Base-by-base conservation (phyloP, 2,888 invertebrate genomes). In the Caenorhabditis uteleia region DNA sequence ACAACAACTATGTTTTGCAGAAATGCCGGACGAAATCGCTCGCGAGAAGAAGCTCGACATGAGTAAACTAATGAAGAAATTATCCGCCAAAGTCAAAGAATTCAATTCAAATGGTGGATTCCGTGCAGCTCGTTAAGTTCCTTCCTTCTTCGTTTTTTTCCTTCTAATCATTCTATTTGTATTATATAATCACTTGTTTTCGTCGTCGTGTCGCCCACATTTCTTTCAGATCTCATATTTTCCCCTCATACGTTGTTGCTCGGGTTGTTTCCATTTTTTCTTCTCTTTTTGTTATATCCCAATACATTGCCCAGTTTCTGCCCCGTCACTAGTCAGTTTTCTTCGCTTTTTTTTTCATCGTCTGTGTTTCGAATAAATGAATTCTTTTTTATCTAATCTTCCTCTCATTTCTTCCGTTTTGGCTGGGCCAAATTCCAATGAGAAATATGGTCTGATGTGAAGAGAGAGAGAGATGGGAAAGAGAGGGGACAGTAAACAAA, bases 11-110 rank as follows among this genome's bases (percentile, higher is more conserved):
- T n/a, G 2, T 40, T 14, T 40, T 40, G 14, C 40, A 40, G 40
- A 40, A 25, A 23, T 8, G 2, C 25, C 16, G 4, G 25, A 3
- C 40, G 27, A 14, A 14, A 23, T 43, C 16, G n/a, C 16, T 5
- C 5, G 14, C 5, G 14, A 7, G 3, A 66, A 57, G 39, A 70
- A 73, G 40, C 50, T 61, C 48, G 68, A 70, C 46, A 58, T 70
- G 60, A 53, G 59, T 39, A 56, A 51, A 29, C 53, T 78, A 6
- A 70, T 80, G 67, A 79, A 79, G 68, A 78, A 79, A 54, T 58
- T 80, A 21, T 67, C 73, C 14, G 70, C 75, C 12, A 80, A 80
- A 53, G 70, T 77, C 16, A 75, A 62, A 42, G 77, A 80, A 55
- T 78, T 80, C 71, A 53, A 75, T 23, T 42, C 58, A 18, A 29